Evolutionary conservation across 2,888 invertebrate genomes (phyloP), one percentile per base, ranked within the genome.

Genomic region (Rutpela maculata): DNA sequence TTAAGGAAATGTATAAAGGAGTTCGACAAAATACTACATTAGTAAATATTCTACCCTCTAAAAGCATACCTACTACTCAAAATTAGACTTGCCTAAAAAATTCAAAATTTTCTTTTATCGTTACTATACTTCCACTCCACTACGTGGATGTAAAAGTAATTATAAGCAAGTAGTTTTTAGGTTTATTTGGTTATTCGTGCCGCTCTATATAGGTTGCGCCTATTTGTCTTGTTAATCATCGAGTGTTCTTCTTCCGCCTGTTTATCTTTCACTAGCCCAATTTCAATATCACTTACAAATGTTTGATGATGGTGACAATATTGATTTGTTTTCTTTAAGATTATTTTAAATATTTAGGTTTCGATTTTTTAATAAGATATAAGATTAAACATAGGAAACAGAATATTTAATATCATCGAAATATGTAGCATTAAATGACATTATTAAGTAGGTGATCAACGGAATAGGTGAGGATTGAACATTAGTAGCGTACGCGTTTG

Each of bases 231-330:
- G 50, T 68, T 74, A 74, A 60, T 74, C 74, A 74, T 67, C 59
- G 60, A 12, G 10, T 55, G 31, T 22, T 57, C 57, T 55, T 74
- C 60, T 66, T 68, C 68, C 71, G 59, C 69, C 22, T 68, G 31
- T 79, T 77, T 77, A 70, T 75, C 70, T 70, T 65, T 72, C 57
- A 35, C 72, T 71, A 77, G 71, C 75, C 79, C 77, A 38, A 65
- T 77, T 79, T 63, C 72, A 75, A 73, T 79, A 76, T 79, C 78
- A 67, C 71, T 75, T 56, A 75, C 75, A 79, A 80, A 80, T 78
- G 68, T 70, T 74, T 75, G 70, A 70, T 63, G 57, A 68, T 75
- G 69, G 65, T 63, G 59, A 69, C 76, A 60, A 59, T 18, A 26
- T 31, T 56, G 63, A 67, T 63, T 70, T 71, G 66, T 78, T 71